Conservation (phyloP, 2,888 invertebrate species). For the Perizoma flavofasciatum region DNA sequence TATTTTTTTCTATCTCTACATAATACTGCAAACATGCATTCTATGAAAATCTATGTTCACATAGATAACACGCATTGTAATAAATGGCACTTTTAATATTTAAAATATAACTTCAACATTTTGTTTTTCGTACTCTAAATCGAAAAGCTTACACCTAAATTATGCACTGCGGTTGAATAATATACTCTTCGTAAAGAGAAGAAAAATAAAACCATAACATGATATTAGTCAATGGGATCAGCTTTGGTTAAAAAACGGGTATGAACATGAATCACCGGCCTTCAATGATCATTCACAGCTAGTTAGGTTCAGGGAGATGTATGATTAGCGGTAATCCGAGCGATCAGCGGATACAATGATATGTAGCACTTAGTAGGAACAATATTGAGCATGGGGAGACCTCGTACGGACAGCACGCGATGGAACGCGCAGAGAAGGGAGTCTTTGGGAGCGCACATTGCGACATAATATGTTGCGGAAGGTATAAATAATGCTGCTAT, state of each 20-base stretch:
- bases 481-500: too few relatives aligned
- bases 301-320: constrained; percentile 37
- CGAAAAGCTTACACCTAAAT: constrained; percentile 39
- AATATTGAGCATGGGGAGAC: constrained; percentile 43
- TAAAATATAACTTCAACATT: too few relatives aligned
- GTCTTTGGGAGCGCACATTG: background rate
- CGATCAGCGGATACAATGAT: constrained; percentile 43
- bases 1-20: constrained; percentile 53
- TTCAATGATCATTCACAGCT: constrained; percentile 50
- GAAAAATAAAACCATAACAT: constrained; percentile 44
- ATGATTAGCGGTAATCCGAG: constrained; percentile 38
- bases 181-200: constrained; percentile 34
- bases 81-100: constrained; percentile 50
- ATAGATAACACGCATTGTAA: constrained; percentile 62
- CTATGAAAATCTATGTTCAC: constrained; percentile 66
- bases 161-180: constrained; percentile 42
- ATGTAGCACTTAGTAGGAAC: constrained; percentile 46
- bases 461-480: too few relatives aligned
- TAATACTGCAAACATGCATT: constrained; percentile 77
- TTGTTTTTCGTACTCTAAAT: constrained; percentile 21
- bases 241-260: constrained; percentile 57
- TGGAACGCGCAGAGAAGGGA: constrained; percentile 27
- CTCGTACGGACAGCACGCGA: constrained; percentile 26
- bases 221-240: constrained; percentile 58
- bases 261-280: constrained; percentile 48